Evolutionary conservation across 1,140 invertebrate species (phyloP).

Genomic region (Trichonephila clavipes): DNA sequence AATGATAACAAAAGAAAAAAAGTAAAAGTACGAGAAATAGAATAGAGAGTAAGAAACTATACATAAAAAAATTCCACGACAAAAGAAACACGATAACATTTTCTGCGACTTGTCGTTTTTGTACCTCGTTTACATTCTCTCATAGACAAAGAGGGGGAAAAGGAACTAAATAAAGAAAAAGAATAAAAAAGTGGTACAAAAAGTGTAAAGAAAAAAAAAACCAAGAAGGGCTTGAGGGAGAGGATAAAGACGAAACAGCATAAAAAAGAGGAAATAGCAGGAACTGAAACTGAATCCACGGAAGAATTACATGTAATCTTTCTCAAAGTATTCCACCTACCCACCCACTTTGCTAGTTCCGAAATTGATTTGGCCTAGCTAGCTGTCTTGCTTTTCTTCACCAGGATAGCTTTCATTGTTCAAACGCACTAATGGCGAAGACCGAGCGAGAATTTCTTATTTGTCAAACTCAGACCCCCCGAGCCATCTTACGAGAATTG

Average conservation of each 20-base stretch:
- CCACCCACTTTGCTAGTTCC: background rate
- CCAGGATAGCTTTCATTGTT: conserved; percentile 28
- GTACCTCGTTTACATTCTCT: conserved; percentile 47
- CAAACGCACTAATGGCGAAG: conserved; percentile 25
- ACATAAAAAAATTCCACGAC: background rate
- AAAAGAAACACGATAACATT: conserved; percentile 52
- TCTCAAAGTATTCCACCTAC: conserved; percentile 11
- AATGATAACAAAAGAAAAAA: background rate
- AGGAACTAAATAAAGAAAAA: conserved; percentile 7
- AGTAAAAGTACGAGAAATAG: background rate
- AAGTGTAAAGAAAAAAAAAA: conserved; percentile 2
- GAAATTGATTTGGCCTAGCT: conserved; percentile 48
- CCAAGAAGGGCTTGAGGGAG: background rate
- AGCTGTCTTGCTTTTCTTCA: background rate
- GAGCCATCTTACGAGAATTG: background rate
- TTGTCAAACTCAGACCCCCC: conserved; percentile 2
- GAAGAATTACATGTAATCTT: conserved; percentile 52
- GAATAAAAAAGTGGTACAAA: conserved; percentile 7
- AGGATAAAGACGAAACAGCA: background rate
- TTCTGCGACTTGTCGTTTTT: conserved; percentile 48
- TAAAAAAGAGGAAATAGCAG: background rate
- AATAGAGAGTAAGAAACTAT: background rate
- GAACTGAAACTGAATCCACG: conserved; percentile 23
- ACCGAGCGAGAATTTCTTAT: conserved; percentile 17
- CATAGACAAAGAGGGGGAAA: conserved; percentile 7